phyloP scores from a whole-genome alignment of 2,888 invertebrate species.

The Theretra japonica region DNA sequence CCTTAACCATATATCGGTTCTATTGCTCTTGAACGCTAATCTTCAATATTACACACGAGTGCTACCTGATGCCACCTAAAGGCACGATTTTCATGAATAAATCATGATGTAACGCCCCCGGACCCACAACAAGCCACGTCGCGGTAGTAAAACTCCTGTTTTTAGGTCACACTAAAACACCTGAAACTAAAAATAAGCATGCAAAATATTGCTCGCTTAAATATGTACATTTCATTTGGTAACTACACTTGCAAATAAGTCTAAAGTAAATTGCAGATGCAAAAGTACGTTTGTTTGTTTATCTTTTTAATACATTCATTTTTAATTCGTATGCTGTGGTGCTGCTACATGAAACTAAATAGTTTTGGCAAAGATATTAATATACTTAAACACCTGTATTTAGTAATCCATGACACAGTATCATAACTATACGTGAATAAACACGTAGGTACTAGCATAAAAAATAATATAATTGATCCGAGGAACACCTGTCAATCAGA shows the following conservation, averaged over 20 bases:
- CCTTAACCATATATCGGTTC: too few relatives aligned
- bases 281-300: too few relatives aligned
- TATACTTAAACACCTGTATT: not conserved
- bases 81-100: not conserved
- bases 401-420: not conserved
- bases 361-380: not conserved
- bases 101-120: not conserved
- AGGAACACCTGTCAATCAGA: slow-evolving; percentile 1
- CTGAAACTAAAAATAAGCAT: slow-evolving; percentile 7
- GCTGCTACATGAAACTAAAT: not conserved
- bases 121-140: not conserved
- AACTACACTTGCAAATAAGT: not conserved
- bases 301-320: too few relatives aligned
- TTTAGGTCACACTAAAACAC: not conserved
- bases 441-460: not conserved
- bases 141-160: not conserved
- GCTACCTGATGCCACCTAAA: not conserved
- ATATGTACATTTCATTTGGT: not conserved
- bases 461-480: not conserved
- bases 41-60: too few relatives aligned
- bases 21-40: too few relatives aligned
- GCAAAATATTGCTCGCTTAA: not conserved
- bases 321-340: too few relatives aligned
- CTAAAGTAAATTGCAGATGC: not conserved
- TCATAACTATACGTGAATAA: not conserved